A percentile compares a stretch with the other conserved stretches of the same genome.
phyloP scores from a whole-genome alignment of 2,113 vertebrate genomes.

The Elephas maximus region DNA sequence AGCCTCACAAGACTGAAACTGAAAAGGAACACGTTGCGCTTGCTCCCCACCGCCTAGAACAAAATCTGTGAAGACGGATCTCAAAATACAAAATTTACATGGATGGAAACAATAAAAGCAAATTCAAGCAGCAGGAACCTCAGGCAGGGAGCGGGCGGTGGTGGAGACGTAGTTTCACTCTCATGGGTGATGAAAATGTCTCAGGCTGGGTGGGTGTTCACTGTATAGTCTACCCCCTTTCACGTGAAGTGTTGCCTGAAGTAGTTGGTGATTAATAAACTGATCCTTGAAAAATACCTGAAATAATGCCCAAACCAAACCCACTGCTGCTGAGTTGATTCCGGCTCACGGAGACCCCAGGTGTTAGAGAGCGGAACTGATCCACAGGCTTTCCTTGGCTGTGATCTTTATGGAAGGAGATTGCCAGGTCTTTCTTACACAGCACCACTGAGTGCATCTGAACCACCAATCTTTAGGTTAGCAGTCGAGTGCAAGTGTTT shows the following conservation, averaged over 20 bases:
- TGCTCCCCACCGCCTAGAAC: background rate
- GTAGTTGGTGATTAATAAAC: background rate
- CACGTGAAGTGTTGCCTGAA: background rate
- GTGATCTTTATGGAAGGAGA: background rate
- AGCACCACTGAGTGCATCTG: too few species aligned
- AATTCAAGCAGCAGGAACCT: background rate
- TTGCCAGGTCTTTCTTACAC: background rate
- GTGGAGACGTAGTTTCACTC: background rate
- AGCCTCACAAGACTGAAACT: slow-evolving; percentile 29
- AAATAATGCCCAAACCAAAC: background rate
- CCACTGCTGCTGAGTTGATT: background rate
- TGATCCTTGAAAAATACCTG: background rate
- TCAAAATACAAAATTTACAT: background rate
- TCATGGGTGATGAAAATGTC: background rate
- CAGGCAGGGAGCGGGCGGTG: background rate
- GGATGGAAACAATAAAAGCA: background rate
- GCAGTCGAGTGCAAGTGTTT: too few species aligned
- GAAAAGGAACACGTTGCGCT: background rate
- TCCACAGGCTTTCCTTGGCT: background rate
- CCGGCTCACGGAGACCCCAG: background rate
- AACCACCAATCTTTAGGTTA: too few species aligned
- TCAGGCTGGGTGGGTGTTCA: background rate
- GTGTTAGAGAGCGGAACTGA: background rate
- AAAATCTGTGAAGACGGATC: background rate
- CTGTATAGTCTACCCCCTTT: background rate